These are phyloP conservation scores for Phaethornis superciliosus DNA, from an alignment of 2,113 vertebrate genomes.

Conservation along the genomic window DNA sequence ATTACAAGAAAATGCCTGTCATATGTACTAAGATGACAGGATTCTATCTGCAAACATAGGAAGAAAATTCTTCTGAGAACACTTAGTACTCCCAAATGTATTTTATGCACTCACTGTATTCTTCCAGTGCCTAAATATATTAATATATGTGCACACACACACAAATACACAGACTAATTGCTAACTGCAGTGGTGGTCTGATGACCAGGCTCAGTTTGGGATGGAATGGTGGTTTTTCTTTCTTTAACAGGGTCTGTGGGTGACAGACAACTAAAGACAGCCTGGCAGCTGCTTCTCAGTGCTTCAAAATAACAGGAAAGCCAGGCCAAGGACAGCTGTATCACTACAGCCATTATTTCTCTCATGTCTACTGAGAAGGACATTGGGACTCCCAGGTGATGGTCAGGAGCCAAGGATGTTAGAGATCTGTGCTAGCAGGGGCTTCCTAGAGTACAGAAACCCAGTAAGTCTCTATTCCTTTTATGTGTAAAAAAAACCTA, in stretches of 20 bases:
- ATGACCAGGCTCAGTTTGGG: neutral
- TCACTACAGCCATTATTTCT: neutral
- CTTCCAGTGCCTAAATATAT: rapidly evolving
- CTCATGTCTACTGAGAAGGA: neutral
- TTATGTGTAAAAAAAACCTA: rapidly evolving
- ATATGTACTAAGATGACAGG: neutral
- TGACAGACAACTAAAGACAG: neutral
- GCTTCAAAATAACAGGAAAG: neutral
- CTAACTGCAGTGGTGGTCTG: neutral
- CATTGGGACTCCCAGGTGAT: neutral
- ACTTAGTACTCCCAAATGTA: neutral
- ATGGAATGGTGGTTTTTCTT: neutral
- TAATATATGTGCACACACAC: neutral
- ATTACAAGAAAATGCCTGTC: neutral
- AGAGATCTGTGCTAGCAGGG: neutral
- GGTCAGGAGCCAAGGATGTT: neutral
- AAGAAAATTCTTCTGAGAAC: neutral
- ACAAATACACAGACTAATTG: rapidly evolving
- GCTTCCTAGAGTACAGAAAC: neutral
- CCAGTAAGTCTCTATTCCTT: neutral
- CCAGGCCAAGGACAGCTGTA: neutral
- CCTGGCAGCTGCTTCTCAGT: neutral
- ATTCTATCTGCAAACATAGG: neutral
- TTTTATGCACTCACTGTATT: neutral
- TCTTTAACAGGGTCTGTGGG: neutral